A percentile compares a stretch with the other conserved stretches of the same genome.
Evolutionary conservation across 2,797 vertebrate species (phyloP).

Genomic region (Betta splendens): DNA sequence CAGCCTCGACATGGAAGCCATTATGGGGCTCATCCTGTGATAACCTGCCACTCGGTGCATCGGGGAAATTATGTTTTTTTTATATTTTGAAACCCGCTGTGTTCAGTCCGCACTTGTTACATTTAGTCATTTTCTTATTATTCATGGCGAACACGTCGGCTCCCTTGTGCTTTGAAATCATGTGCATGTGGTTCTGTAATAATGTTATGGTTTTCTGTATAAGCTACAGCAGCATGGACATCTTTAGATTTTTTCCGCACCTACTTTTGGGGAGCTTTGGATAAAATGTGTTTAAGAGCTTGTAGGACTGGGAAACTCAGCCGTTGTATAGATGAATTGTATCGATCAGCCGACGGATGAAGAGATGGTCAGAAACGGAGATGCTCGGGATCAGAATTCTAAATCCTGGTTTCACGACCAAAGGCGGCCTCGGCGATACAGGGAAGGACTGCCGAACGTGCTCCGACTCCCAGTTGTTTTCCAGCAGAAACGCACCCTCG

Average conservation of each 20-base stretch:
- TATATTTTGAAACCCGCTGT: neutral
- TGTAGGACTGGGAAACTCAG: neutral
- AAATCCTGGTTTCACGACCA: slow-evolving; percentile 22
- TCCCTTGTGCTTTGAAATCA: neutral
- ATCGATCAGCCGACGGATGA: slow-evolving; percentile 30
- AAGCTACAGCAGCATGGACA: neutral
- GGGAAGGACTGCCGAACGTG: slow-evolving; percentile 27
- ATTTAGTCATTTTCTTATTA: neutral
- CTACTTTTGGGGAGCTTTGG: neutral
- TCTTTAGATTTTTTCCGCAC: neutral
- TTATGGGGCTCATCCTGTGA: neutral
- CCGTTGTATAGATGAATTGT: slow-evolving; percentile 2
- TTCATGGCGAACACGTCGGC: neutral
- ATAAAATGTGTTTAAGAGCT: neutral
- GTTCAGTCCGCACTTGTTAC: neutral
- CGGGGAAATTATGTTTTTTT: neutral
- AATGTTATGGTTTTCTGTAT: neutral
- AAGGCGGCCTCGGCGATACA: slow-evolving; percentile 5
- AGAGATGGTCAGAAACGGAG: slow-evolving; percentile 1
- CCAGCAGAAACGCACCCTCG: slow-evolving; percentile 75
- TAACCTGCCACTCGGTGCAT: neutral
- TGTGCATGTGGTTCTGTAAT: neutral
- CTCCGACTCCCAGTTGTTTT: slow-evolving; percentile 65
- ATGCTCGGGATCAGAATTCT: slow-evolving; percentile 12
- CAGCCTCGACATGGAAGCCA: neutral